phyloP scores from a whole-genome alignment of 2,797 vertebrate species.

The Lepilemur septentrionalis region DNA sequence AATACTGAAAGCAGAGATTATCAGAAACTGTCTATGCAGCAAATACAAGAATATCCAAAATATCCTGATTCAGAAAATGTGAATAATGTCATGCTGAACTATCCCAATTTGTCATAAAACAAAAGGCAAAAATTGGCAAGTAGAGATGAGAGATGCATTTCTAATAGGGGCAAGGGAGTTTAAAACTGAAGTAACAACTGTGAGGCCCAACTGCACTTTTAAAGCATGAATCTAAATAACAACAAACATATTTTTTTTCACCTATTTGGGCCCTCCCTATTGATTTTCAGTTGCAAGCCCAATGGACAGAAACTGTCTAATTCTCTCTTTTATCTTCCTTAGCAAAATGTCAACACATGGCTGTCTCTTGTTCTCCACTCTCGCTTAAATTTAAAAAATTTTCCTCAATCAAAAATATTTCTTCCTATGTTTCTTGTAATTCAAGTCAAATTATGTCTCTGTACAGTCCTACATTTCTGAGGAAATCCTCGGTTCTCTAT shows the following conservation, averaged over 20 bases:
- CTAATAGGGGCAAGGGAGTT: not conserved
- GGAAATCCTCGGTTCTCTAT: not conserved
- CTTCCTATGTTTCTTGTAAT: not conserved
- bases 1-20: not conserved
- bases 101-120: not conserved
- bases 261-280: not conserved
- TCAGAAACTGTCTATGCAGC: not conserved
- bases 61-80: not conserved
- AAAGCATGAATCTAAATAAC: constrained; percentile 36
- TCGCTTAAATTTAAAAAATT: constrained; percentile 16
- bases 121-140: constrained; percentile 23
- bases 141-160: not conserved
- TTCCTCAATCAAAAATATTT: constrained; percentile 1
- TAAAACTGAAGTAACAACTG: not conserved
- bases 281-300: constrained; percentile 9
- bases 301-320: not conserved
- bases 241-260: not conserved
- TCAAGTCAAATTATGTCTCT: constrained; percentile 10
- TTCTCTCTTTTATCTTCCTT: not conserved
- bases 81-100: not conserved
- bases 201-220: not conserved
- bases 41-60: constrained; percentile 30
- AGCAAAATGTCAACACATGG: constrained; percentile 15
- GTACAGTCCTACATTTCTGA: not conserved
- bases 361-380: not conserved